Evolutionary conservation across 2,113 vertebrate genomes (phyloP), one percentile per base, ranked within the genome.

Genomic region (Calyptomena viridis): DNA sequence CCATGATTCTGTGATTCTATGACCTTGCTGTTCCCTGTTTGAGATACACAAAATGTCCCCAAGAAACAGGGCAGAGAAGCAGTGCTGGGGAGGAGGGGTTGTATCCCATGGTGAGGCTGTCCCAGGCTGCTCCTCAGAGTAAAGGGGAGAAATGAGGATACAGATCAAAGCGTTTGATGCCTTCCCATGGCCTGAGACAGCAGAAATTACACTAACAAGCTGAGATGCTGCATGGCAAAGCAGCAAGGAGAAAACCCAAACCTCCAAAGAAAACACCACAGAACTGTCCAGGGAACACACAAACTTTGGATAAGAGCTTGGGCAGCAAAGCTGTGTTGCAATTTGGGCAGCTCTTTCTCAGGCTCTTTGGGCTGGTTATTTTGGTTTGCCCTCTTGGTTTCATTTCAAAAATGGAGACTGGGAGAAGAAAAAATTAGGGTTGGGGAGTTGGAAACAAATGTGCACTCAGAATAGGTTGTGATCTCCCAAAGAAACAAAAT

Each of bases 231-330:
- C 72, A 55, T 5, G 85, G 96, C 81, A 92, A 93, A 88, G 50
- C 67, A 82, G 84, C 1, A 1, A 79, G 78, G 75, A 94, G 44
- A 93, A 92, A 95, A 86, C 68, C 53, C 91, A 92, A 95, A 90
- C 89, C 90, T 89, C 83, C 89, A 90, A 94, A 86, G 86, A 86
- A 96, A 95, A 93, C 89, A 96, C 96, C 64, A 0, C 93, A 87
- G 80, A 96, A 84, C 64, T 60, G 86, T 35, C 77, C 86, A 59
- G 84, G 64, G 89, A 92, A 93, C n/a, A 89, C 76, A 94, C 50
- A 90, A 95, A 94, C 42, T 95, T 92, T 81, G 95, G 83, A 88
- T 16, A 84, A 93, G 86, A 68, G 74, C 46, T 22, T 49, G 88
- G 82, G 39, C 47, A 62, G 82, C 39, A 76, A 69, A 77, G 84